phyloP scores from a whole-genome alignment of 2,888 invertebrate species.

The Cosmopolites sordidus region DNA sequence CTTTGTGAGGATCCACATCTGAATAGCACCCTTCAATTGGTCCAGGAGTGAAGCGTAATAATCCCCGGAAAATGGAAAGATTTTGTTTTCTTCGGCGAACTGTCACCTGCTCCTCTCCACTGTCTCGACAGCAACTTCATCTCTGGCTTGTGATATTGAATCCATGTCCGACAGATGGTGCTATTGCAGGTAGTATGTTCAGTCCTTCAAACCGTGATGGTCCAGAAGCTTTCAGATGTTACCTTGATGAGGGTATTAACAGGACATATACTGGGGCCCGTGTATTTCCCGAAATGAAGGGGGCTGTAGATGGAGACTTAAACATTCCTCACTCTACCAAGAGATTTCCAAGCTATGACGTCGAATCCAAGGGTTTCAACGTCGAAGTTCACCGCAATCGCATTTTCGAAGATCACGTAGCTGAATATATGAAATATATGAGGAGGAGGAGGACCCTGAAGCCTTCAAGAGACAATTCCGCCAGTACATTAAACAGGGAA shows the following conservation, averaged over 20 bases:
- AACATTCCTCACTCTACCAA: constrained; percentile 98
- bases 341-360: constrained; percentile 96
- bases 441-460: constrained; percentile 92
- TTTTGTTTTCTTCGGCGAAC: no score
- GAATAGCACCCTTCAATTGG: no score
- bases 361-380: constrained; percentile 89
- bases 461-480: constrained; percentile 98
- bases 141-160: no score
- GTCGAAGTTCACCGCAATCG: constrained; percentile 95
- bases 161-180: no score
- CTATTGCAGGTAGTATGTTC: no score
- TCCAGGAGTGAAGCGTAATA: no score
- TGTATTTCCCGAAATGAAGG: constrained; percentile 98
- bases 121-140: no score
- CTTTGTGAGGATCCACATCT: no score
- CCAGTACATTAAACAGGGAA: constrained; percentile 88
- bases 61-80: no score
- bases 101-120: no score
- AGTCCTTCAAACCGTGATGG: no score
- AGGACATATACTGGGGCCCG: constrained; percentile 97
- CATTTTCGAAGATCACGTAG: constrained; percentile 96
- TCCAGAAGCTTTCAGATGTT: constrained; percentile 95
- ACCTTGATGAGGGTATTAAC: constrained; percentile 94
- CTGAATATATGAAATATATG: constrained; percentile 94
- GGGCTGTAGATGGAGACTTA: constrained; percentile 97